A percentile compares a stretch with the other conserved stretches of the same genome.
These are phyloP conservation scores for Pectinophora gossypiella DNA, from an alignment of 1,140 invertebrate genomes.

Conservation along the genomic window DNA sequence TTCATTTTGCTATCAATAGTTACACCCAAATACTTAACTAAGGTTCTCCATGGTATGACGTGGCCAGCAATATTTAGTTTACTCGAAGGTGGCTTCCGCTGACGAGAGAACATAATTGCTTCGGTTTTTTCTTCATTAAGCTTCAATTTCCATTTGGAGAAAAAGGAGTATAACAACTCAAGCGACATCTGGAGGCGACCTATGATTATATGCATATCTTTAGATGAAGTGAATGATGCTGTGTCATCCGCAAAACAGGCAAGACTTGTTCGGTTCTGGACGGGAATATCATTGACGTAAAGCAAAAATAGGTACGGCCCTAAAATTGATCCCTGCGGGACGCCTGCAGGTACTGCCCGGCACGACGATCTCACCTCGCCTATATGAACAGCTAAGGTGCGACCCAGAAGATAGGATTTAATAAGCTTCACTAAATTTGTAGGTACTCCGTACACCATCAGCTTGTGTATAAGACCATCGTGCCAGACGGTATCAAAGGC, in stretches of 20 bases:
- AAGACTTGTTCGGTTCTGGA: background rate
- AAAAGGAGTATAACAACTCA: background rate
- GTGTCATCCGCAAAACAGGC: background rate
- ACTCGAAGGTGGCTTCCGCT: background rate
- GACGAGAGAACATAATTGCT: background rate
- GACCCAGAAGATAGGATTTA: background rate
- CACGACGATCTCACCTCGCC: background rate
- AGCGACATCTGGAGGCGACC: background rate
- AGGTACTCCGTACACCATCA: background rate
- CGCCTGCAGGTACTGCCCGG: background rate
- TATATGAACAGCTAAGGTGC: background rate
- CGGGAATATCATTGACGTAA: background rate
- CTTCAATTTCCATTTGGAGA: slow-evolving; percentile 1
- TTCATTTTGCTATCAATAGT: background rate
- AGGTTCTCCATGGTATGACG: background rate
- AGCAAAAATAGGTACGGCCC: background rate
- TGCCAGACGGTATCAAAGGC: background rate
- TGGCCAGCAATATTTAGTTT: background rate
- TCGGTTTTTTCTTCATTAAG: slow-evolving; percentile 1
- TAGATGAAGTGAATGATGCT: background rate
- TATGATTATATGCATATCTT: background rate
- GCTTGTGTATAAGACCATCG: background rate
- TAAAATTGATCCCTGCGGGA: background rate
- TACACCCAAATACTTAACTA: background rate
- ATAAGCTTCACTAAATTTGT: background rate